Evolutionary conservation across 1,140 invertebrate genomes (phyloP).

Genomic region (Anoplophora glabripennis): DNA sequence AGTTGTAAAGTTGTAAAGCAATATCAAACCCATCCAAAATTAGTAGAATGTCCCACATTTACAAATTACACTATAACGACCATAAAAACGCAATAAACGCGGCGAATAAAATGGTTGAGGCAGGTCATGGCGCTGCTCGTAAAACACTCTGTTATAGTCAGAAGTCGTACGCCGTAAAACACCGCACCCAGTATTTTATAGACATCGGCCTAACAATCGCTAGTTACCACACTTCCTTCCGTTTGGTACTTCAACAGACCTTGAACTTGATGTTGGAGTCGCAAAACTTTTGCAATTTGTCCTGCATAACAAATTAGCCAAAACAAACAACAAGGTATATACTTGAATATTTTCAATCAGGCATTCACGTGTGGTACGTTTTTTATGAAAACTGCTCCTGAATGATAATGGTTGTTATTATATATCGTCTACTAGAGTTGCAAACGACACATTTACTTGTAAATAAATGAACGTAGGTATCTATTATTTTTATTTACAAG

Average conservation of each 20-base stretch:
- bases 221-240: conserved; percentile 35
- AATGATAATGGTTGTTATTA: too few species aligned
- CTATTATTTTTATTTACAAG: too few species aligned
- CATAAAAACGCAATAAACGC: conserved; percentile 46
- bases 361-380: too few species aligned
- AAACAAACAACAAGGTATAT: too few species aligned
- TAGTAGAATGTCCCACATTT: conserved; percentile 46
- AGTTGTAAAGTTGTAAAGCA: conserved; percentile 40
- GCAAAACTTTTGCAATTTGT: conserved; percentile 1
- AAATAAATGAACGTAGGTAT: too few species aligned
- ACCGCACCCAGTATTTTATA: conserved; percentile 39
- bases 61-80: conserved; percentile 43
- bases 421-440: too few species aligned
- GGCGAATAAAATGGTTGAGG: conserved; percentile 44
- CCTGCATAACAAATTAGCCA: too few species aligned
- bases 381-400: too few species aligned
- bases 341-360: too few species aligned
- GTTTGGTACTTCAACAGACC: conserved; percentile 15
- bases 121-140: conserved; percentile 40
- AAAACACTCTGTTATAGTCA: conserved; percentile 42
- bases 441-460: too few species aligned
- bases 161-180: conserved; percentile 42
- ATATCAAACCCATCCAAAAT: conserved; percentile 43
- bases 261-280: conserved; percentile 26
- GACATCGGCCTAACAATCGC: conserved; percentile 39